Conservation (phyloP, 2,888 invertebrate genomes). For the Eupeodes latifasciatus region DNA sequence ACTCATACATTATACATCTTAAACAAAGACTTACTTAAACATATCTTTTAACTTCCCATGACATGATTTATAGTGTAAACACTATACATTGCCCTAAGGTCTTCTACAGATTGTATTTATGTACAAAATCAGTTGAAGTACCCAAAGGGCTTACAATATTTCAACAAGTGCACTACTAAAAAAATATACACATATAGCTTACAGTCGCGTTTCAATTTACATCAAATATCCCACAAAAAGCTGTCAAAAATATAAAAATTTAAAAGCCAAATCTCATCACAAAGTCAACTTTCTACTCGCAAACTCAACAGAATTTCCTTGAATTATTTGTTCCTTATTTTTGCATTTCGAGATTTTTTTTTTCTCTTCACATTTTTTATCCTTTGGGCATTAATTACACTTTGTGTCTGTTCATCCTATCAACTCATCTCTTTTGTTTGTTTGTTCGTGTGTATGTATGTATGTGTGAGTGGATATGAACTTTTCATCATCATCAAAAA, state of each 20-base stretch:
- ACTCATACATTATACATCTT: too few species aligned
- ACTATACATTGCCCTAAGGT: neutral
- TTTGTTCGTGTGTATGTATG: neutral
- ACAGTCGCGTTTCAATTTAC: conserved; percentile 58
- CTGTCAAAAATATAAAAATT: conserved; percentile 56
- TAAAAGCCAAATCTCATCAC: conserved; percentile 56
- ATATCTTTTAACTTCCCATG: neutral
- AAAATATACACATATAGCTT: conserved; percentile 17
- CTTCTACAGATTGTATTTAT: neutral
- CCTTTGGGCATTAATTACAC: conserved; percentile 75
- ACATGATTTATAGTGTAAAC: conserved; percentile 1
- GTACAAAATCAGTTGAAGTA: neutral
- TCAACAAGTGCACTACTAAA: neutral
- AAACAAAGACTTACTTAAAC: neutral
- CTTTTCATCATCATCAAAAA: conserved; percentile 57
- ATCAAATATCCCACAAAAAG: conserved; percentile 55
- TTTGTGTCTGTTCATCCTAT: conserved; percentile 67
- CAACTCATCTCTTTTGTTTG: conserved; percentile 29
- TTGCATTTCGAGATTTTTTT: neutral
- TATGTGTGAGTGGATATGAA: conserved; percentile 44
- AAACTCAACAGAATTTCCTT: conserved; percentile 45
- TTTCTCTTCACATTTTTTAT: neutral
- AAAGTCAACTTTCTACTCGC: conserved; percentile 57
- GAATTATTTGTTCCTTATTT: conserved; percentile 30
- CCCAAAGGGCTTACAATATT: conserved; percentile 16